Conservation (phyloP, 2,888 invertebrate genomes). For the Biston stratarius region DNA sequence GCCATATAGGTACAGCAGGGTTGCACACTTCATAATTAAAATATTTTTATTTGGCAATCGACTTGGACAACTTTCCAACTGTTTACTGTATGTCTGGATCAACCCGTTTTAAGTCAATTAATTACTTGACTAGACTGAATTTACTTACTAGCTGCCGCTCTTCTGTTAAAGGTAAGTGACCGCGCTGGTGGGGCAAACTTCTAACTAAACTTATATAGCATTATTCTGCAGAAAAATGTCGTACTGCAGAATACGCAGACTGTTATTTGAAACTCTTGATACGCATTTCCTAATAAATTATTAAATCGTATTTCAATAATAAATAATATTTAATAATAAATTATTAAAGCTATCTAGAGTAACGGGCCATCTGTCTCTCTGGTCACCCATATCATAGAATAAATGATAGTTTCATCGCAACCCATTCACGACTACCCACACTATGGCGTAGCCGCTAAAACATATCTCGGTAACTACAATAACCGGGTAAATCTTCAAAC, state of each 20-base stretch:
- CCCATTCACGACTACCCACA: background rate
- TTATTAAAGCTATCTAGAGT: slow-evolving; percentile 1
- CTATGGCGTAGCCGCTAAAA: background rate
- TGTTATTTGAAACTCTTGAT: too few relatives aligned
- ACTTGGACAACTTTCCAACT: slow-evolving; percentile 52
- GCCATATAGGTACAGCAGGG: slow-evolving; percentile 52
- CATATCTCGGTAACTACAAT: slow-evolving; percentile 3
- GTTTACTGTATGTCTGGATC: slow-evolving; percentile 11
- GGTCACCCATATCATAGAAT: background rate
- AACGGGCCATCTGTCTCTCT: background rate
- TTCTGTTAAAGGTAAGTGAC: too few relatives aligned
- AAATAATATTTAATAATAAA: too few relatives aligned
- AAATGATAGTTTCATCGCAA: background rate
- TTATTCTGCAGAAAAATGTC: too few relatives aligned
- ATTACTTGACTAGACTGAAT: background rate
- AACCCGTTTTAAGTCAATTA: slow-evolving; percentile 13
- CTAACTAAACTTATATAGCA: too few relatives aligned
- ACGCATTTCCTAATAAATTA: too few relatives aligned
- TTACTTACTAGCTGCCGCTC: too few relatives aligned
- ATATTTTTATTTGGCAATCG: slow-evolving; percentile 50
- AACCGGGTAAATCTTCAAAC: background rate
- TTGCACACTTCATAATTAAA: slow-evolving; percentile 51
- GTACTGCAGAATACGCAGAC: too few relatives aligned
- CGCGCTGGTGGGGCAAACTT: too few relatives aligned
- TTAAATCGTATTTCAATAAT: too few relatives aligned